phyloP scores from a whole-genome alignment of 2,888 invertebrate species.

The Drosophila acutilabella region DNA sequence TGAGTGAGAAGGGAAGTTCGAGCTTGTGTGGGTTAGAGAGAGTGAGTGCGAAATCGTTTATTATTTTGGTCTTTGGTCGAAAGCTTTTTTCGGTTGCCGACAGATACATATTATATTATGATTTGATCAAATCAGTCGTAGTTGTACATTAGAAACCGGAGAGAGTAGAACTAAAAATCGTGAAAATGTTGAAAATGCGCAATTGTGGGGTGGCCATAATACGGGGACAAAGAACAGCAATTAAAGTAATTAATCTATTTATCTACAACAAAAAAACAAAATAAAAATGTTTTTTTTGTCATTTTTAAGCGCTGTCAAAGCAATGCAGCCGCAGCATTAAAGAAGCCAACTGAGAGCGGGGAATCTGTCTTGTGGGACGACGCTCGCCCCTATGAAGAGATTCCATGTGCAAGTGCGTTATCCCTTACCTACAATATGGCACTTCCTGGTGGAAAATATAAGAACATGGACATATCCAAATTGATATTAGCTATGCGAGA shows the following conservation, averaged over 20 bases:
- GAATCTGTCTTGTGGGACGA: constrained; percentile 68
- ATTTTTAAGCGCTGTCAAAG: constrained; percentile 56
- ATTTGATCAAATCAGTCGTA: background rate
- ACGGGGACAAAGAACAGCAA: constrained; percentile 3
- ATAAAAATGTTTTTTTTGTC: no score
- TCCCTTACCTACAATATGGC: constrained; percentile 39
- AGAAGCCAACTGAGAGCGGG: background rate
- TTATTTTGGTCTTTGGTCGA: constrained; percentile 15
- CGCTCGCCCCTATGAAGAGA: constrained; percentile 69
- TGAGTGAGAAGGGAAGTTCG: background rate
- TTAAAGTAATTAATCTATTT: constrained; percentile 18
- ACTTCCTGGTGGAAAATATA: constrained; percentile 79
- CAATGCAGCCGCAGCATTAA: constrained; percentile 32
- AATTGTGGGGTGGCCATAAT: constrained; percentile 15
- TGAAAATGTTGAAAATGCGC: constrained; percentile 40
- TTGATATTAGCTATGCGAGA: constrained; percentile 48
- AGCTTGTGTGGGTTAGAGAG: background rate
- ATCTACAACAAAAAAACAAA: no score
- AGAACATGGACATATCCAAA: constrained; percentile 53
- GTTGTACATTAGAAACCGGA: constrained; percentile 18
- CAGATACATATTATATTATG: background rate
- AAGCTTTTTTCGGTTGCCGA: constrained; percentile 14
- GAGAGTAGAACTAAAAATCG: constrained; percentile 3
- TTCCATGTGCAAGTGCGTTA: constrained; percentile 62
- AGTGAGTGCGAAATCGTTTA: constrained; percentile 2